Evolutionary conservation across 2,797 vertebrate species (phyloP).

Genomic region (Myotis pilosus): DNA sequence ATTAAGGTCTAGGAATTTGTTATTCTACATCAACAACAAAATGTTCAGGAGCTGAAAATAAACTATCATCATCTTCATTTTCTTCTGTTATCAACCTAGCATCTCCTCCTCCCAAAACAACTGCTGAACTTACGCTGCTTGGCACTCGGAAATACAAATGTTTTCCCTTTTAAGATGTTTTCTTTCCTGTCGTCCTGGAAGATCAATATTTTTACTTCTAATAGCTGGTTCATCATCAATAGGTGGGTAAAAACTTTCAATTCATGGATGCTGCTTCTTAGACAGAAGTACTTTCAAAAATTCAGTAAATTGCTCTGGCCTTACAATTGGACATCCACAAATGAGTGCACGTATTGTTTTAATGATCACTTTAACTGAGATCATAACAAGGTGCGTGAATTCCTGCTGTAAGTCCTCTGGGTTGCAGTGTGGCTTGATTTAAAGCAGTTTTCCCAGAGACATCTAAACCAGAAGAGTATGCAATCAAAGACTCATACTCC

Average conservation of each 20-base stretch:
- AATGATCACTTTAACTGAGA: conserved; percentile 93
- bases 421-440: conserved; percentile 83
- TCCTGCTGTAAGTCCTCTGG: conserved; percentile 89
- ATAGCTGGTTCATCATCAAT: conserved; percentile 95
- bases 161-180: conserved; percentile 91
- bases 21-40: conserved; percentile 89
- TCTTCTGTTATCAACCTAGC: conserved; percentile 87
- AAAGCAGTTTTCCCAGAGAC: conserved; percentile 86
- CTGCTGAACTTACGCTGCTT: conserved; percentile 91
- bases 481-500: conserved; percentile 87
- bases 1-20: conserved; percentile 86
- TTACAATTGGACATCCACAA: conserved; percentile 91
- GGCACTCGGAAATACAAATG: conserved; percentile 91
- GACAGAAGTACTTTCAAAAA: conserved; percentile 86
- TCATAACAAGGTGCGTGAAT: conserved; percentile 94
- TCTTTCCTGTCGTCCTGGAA: conserved; percentile 84
- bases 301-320: conserved; percentile 91
- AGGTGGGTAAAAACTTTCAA: conserved; percentile 90
- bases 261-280: conserved; percentile 84
- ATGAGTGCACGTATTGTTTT: conserved; percentile 96
- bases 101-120: conserved; percentile 90
- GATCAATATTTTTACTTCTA: conserved; percentile 86
- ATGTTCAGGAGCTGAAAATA: conserved; percentile 86
- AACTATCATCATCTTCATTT: conserved; percentile 80
- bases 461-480: conserved; percentile 95